phyloP scores from a whole-genome alignment of 1,140 invertebrate species.

The Drosophila navojoa region DNA sequence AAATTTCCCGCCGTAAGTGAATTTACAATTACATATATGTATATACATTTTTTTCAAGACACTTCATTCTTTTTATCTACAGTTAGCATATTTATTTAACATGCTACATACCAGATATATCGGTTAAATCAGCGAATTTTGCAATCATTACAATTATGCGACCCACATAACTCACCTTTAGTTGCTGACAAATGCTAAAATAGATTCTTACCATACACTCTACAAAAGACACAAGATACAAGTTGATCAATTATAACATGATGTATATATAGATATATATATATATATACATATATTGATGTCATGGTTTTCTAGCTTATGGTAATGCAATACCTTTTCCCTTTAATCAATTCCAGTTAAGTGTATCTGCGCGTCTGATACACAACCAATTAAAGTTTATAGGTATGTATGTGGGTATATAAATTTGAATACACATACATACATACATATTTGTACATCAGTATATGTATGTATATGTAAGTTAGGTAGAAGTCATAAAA shows the following conservation, averaged over 20 bases:
- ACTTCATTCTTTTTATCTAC: not conserved
- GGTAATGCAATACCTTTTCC: not conserved
- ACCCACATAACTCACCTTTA: constrained; percentile 1
- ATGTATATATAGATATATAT: not conserved
- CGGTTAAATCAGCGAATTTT: constrained; percentile 15
- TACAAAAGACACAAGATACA: not conserved
- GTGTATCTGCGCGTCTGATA: constrained; percentile 4
- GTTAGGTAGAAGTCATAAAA: too few relatives aligned
- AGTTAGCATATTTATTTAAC: constrained; percentile 3
- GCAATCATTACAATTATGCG: constrained; percentile 13
- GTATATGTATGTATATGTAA: too few relatives aligned
- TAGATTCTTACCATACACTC: constrained; percentile 11
- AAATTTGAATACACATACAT: too few relatives aligned
- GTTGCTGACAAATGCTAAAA: constrained; percentile 29
- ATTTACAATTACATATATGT: not conserved
- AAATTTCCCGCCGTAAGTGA: not conserved
- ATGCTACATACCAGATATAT: constrained; percentile 12
- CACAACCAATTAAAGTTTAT: not conserved
- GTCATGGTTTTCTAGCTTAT: not conserved
- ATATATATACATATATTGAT: not conserved
- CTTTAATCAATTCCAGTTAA: not conserved
- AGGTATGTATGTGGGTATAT: too few relatives aligned
- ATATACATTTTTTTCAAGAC: too few relatives aligned
- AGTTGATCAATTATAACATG: not conserved
- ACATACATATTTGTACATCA: too few relatives aligned